phyloP scores from a whole-genome alignment of 2,888 invertebrate species.

The Halocaridina rubra region DNA sequence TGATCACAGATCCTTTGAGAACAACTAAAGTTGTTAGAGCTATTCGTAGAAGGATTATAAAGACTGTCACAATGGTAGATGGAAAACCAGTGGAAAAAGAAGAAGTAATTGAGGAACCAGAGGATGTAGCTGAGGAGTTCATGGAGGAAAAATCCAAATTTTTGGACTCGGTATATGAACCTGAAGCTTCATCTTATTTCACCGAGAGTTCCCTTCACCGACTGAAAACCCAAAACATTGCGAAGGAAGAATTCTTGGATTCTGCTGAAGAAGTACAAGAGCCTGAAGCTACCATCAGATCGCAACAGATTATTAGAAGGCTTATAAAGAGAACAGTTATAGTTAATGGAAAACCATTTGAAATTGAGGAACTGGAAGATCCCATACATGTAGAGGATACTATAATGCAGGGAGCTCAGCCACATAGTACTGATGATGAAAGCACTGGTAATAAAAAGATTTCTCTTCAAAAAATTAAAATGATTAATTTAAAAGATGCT shows the following conservation, averaged over 20 bases:
- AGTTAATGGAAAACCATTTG: conserved; percentile 27
- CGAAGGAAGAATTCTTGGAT: conserved; percentile 15
- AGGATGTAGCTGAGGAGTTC: conserved; percentile 14
- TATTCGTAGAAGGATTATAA: conserved; percentile 23
- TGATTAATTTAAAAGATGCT: no score
- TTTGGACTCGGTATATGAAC: background rate
- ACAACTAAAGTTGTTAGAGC: conserved; percentile 36
- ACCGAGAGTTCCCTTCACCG: background rate
- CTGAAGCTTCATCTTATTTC: background rate
- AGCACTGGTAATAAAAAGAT: background rate
- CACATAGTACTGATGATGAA: background rate
- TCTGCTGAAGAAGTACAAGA: conserved; percentile 30
- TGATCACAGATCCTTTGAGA: background rate
- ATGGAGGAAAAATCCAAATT: background rate
- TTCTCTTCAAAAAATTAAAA: background rate
- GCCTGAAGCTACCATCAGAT: background rate
- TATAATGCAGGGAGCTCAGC: background rate
- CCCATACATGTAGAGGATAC: background rate
- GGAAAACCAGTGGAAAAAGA: conserved; percentile 44
- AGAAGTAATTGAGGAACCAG: conserved; percentile 44
- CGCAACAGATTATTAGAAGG: conserved; percentile 13
- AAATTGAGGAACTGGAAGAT: conserved; percentile 30
- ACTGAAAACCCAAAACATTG: background rate
- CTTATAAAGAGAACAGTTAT: conserved; percentile 31
- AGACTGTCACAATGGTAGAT: conserved; percentile 29